Conservation (phyloP, 30 jellyfish, hydroid and myxozoan species). For the Rhopilema esculentum region DNA sequence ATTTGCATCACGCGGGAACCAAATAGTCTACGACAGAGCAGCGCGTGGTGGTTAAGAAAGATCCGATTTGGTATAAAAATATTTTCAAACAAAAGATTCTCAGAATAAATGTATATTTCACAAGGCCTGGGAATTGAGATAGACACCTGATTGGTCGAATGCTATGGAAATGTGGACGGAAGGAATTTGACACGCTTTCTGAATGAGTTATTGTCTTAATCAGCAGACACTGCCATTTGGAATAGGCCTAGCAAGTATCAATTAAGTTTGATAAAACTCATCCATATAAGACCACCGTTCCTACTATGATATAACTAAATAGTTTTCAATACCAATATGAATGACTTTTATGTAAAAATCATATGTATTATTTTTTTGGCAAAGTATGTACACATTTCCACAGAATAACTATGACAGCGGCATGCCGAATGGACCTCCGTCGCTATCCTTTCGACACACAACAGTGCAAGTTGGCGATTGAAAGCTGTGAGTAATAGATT, state of each 20-base stretch:
- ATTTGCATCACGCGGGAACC: background rate
- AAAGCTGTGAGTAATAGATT: constrained; percentile 92
- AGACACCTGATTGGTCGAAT: background rate
- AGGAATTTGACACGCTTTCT: too few species aligned
- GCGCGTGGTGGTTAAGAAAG: background rate
- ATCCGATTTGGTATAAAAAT: too few species aligned
- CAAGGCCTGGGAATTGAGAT: background rate
- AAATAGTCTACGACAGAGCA: background rate
- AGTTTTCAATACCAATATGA: too few species aligned
- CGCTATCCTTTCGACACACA: constrained; percentile 91
- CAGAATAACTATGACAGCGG: constrained; percentile 91
- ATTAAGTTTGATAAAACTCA: too few species aligned
- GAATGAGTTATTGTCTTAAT: too few species aligned
- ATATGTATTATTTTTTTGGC: too few species aligned
- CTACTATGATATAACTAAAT: too few species aligned
- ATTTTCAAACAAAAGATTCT: background rate
- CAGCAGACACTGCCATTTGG: too few species aligned
- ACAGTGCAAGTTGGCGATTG: constrained; percentile 91
- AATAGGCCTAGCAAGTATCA: too few species aligned
- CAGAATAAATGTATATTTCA: background rate
- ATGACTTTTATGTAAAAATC: too few species aligned
- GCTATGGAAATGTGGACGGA: too few species aligned
- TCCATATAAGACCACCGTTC: too few species aligned
- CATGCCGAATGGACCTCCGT: constrained; percentile 90
- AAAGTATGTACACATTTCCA: background rate